These are phyloP conservation scores for Caiman crocodilus DNA, from an alignment of 2,797 vertebrate species.

Conservation along the genomic window DNA sequence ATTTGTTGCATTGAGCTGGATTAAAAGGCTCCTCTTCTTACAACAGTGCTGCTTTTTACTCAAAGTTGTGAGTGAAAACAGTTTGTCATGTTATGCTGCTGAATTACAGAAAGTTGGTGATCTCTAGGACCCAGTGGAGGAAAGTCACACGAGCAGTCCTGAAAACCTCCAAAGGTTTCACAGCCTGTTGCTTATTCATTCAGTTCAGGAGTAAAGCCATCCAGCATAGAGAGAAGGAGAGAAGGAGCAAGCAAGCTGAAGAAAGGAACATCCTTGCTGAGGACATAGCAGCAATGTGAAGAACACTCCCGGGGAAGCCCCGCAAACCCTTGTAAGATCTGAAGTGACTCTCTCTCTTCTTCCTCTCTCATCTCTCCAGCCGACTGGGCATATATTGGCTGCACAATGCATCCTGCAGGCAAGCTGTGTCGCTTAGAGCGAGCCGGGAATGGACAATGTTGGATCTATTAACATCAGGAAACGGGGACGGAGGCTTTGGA, in stretches of 20 bases:
- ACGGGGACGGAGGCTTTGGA: conserved; percentile 42
- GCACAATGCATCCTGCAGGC: conserved; percentile 66
- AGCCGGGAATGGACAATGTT: conserved; percentile 75
- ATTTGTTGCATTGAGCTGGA: too few species aligned
- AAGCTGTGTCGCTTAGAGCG: conserved; percentile 57
- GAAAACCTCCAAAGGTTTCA: conserved; percentile 48
- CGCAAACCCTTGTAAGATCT: background rate
- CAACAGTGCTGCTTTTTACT: background rate
- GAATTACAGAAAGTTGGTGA: conserved; percentile 63
- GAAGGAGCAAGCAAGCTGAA: conserved; percentile 7
- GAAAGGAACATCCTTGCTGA: background rate
- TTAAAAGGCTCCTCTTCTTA: too few species aligned
- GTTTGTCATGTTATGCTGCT: background rate
- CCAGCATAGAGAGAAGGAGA: conserved; percentile 53
- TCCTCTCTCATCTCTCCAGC: background rate
- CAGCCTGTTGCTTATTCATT: conserved; percentile 77
- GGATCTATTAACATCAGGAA: conserved; percentile 54
- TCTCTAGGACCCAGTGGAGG: conserved; percentile 73
- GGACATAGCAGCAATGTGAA: background rate
- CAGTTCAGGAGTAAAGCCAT: conserved; percentile 23
- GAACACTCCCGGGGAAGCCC: background rate
- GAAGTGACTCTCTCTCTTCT: background rate
- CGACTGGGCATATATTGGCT: background rate
- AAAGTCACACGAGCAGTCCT: conserved; percentile 11
- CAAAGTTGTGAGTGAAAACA: background rate